Evolutionary conservation across 30 jellyfish, hydroid and myxozoan species (phyloP), one percentile per base, ranked within the genome.

Genomic region (Cassiopea xamachana): DNA sequence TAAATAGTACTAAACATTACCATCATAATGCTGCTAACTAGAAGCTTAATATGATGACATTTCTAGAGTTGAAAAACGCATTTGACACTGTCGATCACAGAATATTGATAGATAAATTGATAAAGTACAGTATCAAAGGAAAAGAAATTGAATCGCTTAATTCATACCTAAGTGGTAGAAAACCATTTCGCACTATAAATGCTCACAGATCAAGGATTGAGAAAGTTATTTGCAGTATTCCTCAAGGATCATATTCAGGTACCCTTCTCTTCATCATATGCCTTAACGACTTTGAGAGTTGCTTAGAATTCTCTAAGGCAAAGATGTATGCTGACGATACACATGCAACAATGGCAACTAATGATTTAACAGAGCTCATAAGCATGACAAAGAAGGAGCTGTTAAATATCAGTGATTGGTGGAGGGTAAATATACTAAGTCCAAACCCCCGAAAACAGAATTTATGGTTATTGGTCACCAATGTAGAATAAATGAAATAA

Each of bases 341-440:
- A 71, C 50, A 71, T 6, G 19, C 80, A 43, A 15, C 80, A 18
- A 19, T 71, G 6, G 55, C 80, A 19, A 8, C 18, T 71, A 15
- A 15, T 19, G 51, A 71, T 39, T 10, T 43, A 43, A 16, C 18
- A 43, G 80, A 71, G 80, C 58, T 71, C 80, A 1, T 71, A 43
- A n/a, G 80, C 80, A 19, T 71, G 49, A 8, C 80, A 71, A 51
- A 51, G 64, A 71, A 71, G 55, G 51, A 71, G 55, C 80, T 71
- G 19, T 71, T 71, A 19, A 71, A 71, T 71, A 71, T 71, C 80
- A 71, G 55, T 71, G 80, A 19, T 43, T 71, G 51, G 80, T 71
- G 1, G 80, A 51, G 64, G 64, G 64, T 51, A 51, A 51, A 51
- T 51, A 51, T 2, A 51, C 64, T 51, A 51, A 51, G 64, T 4